Base-by-base conservation (phyloP, 2,797 vertebrate species). In the Schizothorax lantsangensis region DNA sequence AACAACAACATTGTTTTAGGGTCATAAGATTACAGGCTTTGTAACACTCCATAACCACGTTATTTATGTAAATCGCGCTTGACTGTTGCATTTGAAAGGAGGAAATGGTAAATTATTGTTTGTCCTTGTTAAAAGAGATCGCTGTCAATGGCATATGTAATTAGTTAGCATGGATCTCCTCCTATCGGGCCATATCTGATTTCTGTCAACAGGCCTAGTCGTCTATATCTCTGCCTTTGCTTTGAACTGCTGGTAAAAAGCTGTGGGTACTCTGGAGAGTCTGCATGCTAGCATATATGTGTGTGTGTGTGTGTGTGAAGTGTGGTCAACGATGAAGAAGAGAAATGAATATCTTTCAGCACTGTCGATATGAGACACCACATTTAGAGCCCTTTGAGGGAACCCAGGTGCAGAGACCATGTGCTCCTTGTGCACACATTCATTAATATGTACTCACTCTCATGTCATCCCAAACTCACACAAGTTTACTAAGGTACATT, bases 391-490 rank as follows among this genome's bases (percentile, higher is more conserved):
- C 30, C 33, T 78, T 73, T 85, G 66, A 83, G 57, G 43, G 15
- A 86, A 75, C 49, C 64, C 84, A 86, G 81, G 85, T 88, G 69
- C 45, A 74, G 59, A 66, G 36, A 79, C 45, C 62, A 79, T 23
- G 43, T 57, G 26, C 26, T 11, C 26, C 81, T 73, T 62, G 73
- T 2, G 15, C 59, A 45, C 57, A 80, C n/a, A n/a, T 54, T 40
- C 6, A 78, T 68, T 68, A 26, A 38, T 68, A 36, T 52, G 10
- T 69, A 38, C 80, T 69, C 30, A 52, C 5, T 30, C 12, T n/a
- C 23, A 62, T 40, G 36, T 62, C 14, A 10, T 71, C 68, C 7
- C 47, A 26, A 82, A 52, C 21, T 14, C 14, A 38, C n/a, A 62
- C n/a, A 30, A 21, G 54, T 62, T 62, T 9, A 11, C 17, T 30